These are phyloP conservation scores for Macrotus californicus DNA, from an alignment of 2,113 vertebrate species.

Conservation along the genomic window DNA sequence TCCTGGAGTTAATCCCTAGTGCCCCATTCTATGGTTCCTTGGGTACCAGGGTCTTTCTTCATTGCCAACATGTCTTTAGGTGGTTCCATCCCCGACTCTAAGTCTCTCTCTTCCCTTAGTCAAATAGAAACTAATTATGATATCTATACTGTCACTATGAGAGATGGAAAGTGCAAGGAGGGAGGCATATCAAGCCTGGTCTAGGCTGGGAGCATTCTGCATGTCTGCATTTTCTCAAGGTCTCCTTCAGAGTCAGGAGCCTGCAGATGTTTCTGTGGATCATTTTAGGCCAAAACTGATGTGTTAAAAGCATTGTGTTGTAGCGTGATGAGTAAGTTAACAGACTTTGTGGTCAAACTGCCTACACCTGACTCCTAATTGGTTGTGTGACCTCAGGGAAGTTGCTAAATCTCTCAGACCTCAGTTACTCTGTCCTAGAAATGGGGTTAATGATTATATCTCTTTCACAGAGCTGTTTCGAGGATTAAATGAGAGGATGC, in stretches of 20 bases:
- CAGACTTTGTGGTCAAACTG: neutral
- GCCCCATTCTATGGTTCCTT: neutral
- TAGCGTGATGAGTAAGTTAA: neutral
- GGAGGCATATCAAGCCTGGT: neutral
- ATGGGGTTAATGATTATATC: neutral
- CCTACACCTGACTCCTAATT: constrained; percentile 1
- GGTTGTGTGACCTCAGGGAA: neutral
- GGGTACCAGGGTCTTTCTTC: neutral
- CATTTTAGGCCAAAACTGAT: neutral
- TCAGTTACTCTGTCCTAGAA: neutral
- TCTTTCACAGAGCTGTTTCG: neutral
- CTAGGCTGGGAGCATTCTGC: neutral
- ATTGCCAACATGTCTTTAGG: neutral
- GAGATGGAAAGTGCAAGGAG: neutral
- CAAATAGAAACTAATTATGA: neutral
- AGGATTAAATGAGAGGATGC: neutral
- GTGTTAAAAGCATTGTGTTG: neutral
- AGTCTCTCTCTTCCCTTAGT: neutral
- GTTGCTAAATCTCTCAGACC: neutral
- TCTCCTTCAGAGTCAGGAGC: neutral
- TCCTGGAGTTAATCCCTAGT: neutral
- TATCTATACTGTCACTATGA: neutral
- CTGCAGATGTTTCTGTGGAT: neutral
- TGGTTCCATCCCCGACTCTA: neutral
- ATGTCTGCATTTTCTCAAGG: neutral